Evolutionary conservation across 2,888 invertebrate genomes (phyloP).

Genomic region (Caenorhabditis auriculariae): DNA sequence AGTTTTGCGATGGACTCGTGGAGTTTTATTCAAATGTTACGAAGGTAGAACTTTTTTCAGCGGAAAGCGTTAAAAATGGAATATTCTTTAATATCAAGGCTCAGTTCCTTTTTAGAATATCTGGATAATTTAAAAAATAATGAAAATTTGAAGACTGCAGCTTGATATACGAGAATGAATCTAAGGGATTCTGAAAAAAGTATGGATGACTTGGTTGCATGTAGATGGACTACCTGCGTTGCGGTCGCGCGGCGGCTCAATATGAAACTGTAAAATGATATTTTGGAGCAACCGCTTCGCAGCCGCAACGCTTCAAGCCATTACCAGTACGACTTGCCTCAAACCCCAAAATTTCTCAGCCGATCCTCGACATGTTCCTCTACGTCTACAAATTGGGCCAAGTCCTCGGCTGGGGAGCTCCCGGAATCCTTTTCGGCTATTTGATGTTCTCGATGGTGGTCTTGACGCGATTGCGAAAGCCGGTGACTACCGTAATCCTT

Average conservation of each 20-base stretch:
- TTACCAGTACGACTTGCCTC: too few species aligned
- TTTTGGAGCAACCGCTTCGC: too few species aligned
- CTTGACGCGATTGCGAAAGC: conserved; percentile 70
- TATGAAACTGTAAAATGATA: too few species aligned
- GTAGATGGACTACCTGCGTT: too few species aligned
- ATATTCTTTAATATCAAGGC: not conserved
- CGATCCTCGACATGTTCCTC: conserved; percentile 87
- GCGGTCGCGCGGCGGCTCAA: too few species aligned
- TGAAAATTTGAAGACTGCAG: conserved; percentile 1
- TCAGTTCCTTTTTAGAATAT: too few species aligned
- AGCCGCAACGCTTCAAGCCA: too few species aligned
- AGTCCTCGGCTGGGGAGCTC: conserved; percentile 83
- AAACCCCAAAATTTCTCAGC: too few species aligned
- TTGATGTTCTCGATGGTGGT: conserved; percentile 82
- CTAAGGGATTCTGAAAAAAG: too few species aligned
- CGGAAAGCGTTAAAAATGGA: not conserved
- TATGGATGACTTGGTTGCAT: too few species aligned
- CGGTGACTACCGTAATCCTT: conserved; percentile 23
- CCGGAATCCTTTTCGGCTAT: conserved; percentile 83
- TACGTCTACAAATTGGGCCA: conserved; percentile 86
- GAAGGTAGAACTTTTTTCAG: conserved; percentile 69
- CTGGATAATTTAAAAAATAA: not conserved
- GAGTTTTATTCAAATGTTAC: conserved; percentile 94
- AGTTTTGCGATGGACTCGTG: conserved; percentile 91
- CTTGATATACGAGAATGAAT: too few species aligned